A percentile compares a stretch with the other conserved stretches of the same genome.
Evolutionary conservation across 1,140 invertebrate genomes (phyloP).

Genomic region (Pogonus chalceus): DNA sequence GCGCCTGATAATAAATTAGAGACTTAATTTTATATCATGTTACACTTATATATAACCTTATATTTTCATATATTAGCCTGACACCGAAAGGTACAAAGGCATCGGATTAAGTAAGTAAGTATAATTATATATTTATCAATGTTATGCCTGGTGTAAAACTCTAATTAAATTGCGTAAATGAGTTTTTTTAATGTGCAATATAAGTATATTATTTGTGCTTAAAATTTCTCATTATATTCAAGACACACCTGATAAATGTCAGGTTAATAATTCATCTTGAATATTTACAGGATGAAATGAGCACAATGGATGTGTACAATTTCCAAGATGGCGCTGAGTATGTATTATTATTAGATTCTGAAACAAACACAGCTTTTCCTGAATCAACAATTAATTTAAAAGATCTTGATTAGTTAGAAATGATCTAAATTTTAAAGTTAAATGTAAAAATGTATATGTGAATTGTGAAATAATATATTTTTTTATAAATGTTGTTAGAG

Average conservation of each 20-base stretch:
- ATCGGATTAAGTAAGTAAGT: no score
- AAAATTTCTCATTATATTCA: no score
- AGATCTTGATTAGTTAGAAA: constrained; percentile 5
- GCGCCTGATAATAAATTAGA: no score
- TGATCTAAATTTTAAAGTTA: not conserved
- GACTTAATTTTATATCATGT: no score
- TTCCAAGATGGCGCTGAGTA: not conserved
- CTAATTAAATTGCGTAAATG: not conserved
- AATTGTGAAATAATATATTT: not conserved
- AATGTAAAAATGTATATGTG: not conserved
- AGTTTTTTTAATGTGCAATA: not conserved
- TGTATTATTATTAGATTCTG: not conserved
- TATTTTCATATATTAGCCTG: no score
- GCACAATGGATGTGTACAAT: not conserved
- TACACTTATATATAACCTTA: no score
- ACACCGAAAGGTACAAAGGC: no score
- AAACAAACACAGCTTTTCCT: not conserved
- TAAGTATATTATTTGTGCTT: no score
- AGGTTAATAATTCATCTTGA: no score
- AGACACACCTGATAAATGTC: no score
- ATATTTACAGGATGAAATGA: not conserved
- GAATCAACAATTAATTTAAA: not conserved
- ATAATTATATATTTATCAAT: no score
- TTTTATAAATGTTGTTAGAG: not conserved
- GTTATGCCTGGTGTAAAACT: no score